Conservation (phyloP, 2,113 vertebrate genomes). For the Zosterops japonicus region DNA sequence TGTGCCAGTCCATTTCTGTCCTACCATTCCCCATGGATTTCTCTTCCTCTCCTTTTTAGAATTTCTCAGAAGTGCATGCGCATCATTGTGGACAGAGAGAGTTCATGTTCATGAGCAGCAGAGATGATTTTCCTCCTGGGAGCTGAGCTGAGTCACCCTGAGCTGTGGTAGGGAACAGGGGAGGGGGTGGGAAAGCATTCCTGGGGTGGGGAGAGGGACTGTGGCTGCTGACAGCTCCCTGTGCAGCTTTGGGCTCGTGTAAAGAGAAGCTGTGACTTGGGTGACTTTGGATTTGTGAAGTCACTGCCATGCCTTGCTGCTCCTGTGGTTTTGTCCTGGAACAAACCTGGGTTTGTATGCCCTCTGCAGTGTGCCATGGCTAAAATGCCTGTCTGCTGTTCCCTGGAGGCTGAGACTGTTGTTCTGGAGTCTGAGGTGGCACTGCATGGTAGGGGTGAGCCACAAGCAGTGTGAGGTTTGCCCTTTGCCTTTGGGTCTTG, state of each 20-base stretch:
- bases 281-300: background rate
- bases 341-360: conserved; percentile 34
- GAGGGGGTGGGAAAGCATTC: background rate
- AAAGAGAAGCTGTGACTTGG: background rate
- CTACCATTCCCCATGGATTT: background rate
- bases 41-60: background rate
- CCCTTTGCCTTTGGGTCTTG: background rate
- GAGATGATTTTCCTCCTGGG: background rate
- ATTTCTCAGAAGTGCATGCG: background rate
- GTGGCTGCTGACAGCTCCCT: background rate
- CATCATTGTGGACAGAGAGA: background rate
- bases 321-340: background rate
- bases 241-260: fast-evolving
- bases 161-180: background rate
- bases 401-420: background rate
- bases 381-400: background rate
- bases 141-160: background rate
- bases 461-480: background rate
- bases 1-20: background rate
- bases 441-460: background rate
- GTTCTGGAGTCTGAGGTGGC: background rate
- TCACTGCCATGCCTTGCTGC: background rate
- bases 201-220: background rate
- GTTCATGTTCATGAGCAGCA: background rate
- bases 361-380: background rate